phyloP scores from a whole-genome alignment of 2,888 invertebrate genomes.

The Amphipyra tragopoginis region DNA sequence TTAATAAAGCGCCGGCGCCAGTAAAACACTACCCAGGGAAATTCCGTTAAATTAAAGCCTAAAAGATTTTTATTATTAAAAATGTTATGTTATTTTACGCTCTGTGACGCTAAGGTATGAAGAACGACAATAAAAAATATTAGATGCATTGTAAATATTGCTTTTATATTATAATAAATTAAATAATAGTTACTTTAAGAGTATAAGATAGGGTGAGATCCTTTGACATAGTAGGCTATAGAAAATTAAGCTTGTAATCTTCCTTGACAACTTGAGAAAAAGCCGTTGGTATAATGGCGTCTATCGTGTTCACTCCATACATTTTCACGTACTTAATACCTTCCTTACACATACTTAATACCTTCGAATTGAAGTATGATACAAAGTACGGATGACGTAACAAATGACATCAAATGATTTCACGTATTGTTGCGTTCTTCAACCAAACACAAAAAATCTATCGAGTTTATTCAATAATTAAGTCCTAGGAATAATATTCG shows the following conservation, averaged over 20 bases:
- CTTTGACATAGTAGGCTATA: conserved; percentile 13
- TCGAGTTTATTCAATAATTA: no score
- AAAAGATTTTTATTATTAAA: no score
- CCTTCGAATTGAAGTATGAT: not conserved
- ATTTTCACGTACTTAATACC: conserved; percentile 24
- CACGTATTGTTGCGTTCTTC: no score
- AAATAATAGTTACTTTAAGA: conserved; percentile 4
- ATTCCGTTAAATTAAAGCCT: not conserved
- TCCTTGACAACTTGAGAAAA: not conserved
- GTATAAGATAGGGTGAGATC: conserved; percentile 39
- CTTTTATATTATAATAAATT: conserved; percentile 2
- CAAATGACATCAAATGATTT: no score
- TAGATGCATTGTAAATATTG: conserved; percentile 15
- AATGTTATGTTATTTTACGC: not conserved
- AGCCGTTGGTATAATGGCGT: not conserved
- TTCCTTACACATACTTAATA: no score
- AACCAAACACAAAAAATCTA: no score
- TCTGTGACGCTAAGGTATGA: not conserved
- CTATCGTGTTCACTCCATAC: not conserved
- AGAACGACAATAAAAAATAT: conserved; percentile 1
- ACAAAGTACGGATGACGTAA: no score
- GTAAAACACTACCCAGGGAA: no score
- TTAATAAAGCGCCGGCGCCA: no score
- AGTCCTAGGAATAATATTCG: no score
- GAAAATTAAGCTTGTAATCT: not conserved